Base-by-base conservation (phyloP, 2,797 vertebrate species). In the Poecilia wingei region DNA sequence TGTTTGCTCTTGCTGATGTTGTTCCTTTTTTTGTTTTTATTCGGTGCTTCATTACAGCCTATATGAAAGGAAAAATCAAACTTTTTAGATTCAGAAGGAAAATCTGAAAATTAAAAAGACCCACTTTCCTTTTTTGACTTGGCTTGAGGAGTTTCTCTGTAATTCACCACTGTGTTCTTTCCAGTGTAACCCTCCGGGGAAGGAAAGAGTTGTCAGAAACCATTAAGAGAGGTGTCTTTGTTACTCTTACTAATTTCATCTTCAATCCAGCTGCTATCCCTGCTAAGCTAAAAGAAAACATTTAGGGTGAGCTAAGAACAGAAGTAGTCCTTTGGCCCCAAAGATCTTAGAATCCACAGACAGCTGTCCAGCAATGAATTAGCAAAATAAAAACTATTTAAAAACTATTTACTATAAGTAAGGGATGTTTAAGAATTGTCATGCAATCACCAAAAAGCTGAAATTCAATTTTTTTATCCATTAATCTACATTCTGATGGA, bases 221-320 rank as follows among this genome's bases (percentile, higher is more conserved):
- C 88, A 85, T 89, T 79, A 86, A 68, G 61, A 81, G 80, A 82
- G 81, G 76, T 77, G 51, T 87, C 80, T 91, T 81, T 86, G 85
- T 71, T 69, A 72, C 57, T 76, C 36, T 64, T 73, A 18, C 71
- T 92, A 86, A 92, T 90, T 79, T 88, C 72, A 76, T 55, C 47
- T 82, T 82, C 86, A 90, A 90, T 86, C 87, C 80, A 76, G 39
- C 70, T 79, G 70, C 61, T 70, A 47, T 82, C 43, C 20, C 18
- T 61, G 47, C 75, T 74, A 85, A 84, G 86, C 84, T 80, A 87
- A 87, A 92, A 77, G 6, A 72, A 71, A 82, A 61, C 66, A 31
- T 75, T 81, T 31, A 25, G 73, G 66, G 85, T 82, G 83, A 82
- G 76, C 47, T 36, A 28, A 70, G 53, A 70, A 79, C 33, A 83